A percentile compares a stretch with the other conserved stretches of the same genome.
phyloP scores from a whole-genome alignment of 2,797 vertebrate species.

The Siniperca scherzeri region DNA sequence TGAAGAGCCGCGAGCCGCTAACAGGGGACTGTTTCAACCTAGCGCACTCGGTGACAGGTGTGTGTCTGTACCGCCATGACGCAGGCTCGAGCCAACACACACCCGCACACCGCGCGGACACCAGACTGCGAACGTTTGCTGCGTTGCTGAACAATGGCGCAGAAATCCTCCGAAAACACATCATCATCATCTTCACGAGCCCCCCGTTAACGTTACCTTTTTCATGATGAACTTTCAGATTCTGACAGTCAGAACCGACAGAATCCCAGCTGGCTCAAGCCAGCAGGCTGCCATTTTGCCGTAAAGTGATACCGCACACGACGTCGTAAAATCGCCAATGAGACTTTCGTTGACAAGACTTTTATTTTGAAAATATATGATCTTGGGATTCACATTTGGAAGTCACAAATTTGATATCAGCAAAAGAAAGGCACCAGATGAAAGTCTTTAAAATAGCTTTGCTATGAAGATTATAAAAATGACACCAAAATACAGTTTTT shows the following conservation, averaged over 20 bases:
- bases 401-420: not conserved
- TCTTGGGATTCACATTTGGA: not conserved
- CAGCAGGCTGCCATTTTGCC: conserved; percentile 82
- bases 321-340: conserved; percentile 56
- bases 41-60: conserved; percentile 45
- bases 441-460: not conserved
- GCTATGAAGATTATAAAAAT: not conserved
- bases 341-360: not conserved
- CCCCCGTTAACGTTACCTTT: conserved; percentile 7
- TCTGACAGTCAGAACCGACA: conserved; percentile 15
- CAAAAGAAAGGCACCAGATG: not conserved
- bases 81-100: conserved; percentile 44
- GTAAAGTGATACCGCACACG: conserved; percentile 61
- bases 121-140: conserved; percentile 21
- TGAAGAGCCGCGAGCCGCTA: not conserved
- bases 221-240: conserved; percentile 20
- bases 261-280: not conserved
- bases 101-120: conserved; percentile 44
- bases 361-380: conserved; percentile 44
- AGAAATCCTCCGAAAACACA: conserved; percentile 62
- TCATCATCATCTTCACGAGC: conserved; percentile 53
- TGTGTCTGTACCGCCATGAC: conserved; percentile 58
- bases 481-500: not conserved
- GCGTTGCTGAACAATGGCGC: conserved; percentile 52
- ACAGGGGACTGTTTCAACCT: not conserved